Evolutionary conservation across 2,888 invertebrate genomes (phyloP).

Genomic region (Dryobotodes eremita): DNA sequence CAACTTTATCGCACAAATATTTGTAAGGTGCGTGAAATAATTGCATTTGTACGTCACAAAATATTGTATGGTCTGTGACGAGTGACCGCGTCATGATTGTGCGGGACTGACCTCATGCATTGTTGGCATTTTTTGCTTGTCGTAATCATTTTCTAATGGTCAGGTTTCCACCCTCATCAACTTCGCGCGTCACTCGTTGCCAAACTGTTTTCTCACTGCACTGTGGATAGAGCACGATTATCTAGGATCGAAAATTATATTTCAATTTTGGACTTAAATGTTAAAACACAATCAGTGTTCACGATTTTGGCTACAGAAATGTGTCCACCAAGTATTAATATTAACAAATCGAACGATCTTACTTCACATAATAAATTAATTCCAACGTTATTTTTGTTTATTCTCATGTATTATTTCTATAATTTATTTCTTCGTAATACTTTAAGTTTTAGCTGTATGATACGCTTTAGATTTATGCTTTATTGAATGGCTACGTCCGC

Average conservation of each 20-base stretch:
- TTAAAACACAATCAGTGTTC: slow-evolving; percentile 65
- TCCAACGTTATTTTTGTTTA: slow-evolving; percentile 75
- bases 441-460: slow-evolving; percentile 84
- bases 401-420: slow-evolving; percentile 78
- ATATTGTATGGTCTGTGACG: slow-evolving; percentile 70
- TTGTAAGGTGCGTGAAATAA: slow-evolving; percentile 79
- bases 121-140: slow-evolving; percentile 46
- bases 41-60: slow-evolving; percentile 85
- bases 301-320: slow-evolving; percentile 64
- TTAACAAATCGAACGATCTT: slow-evolving; percentile 69
- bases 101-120: slow-evolving; percentile 26
- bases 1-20: slow-evolving; percentile 82
- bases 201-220: slow-evolving; percentile 74
- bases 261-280: slow-evolving; percentile 63
- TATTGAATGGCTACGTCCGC: slow-evolving; percentile 82
- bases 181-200: slow-evolving; percentile 65
- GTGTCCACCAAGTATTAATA: slow-evolving; percentile 71
- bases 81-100: slow-evolving; percentile 58
- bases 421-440: slow-evolving; percentile 84
- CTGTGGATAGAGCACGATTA: slow-evolving; percentile 84
- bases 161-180: slow-evolving; percentile 9
- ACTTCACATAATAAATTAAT: slow-evolving; percentile 71
- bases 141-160: slow-evolving; percentile 31
- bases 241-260: slow-evolving; percentile 64
- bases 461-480: slow-evolving; percentile 86